Evolutionary conservation across 2,888 invertebrate genomes (phyloP).

Genomic region (Tanytarsus gracilentus): DNA sequence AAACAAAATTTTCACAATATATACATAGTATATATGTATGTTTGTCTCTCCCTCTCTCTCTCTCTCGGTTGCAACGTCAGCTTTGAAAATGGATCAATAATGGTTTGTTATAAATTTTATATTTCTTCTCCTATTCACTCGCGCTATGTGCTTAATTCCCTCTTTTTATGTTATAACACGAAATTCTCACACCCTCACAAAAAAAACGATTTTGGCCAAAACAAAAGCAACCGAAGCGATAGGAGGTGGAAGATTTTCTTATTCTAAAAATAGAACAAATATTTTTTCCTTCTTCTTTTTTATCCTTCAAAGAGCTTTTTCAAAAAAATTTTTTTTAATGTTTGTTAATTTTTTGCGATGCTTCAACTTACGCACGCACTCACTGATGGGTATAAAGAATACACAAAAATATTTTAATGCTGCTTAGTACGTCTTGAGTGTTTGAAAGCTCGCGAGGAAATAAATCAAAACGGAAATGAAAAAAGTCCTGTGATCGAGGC

Average conservation of each 20-base stretch:
- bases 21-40: slow-evolving; percentile 23
- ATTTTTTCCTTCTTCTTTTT: slow-evolving; percentile 2
- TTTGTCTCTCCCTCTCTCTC: neutral
- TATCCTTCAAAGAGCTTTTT: neutral
- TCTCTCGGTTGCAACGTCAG: slow-evolving; percentile 29
- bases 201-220: slow-evolving; percentile 12
- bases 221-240: slow-evolving; percentile 24
- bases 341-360: neutral
- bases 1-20: slow-evolving; percentile 20
- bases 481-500: neutral
- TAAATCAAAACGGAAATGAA: slow-evolving; percentile 16
- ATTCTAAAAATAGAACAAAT: slow-evolving; percentile 12
- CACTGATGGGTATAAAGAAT: neutral
- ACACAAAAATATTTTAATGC: neutral
- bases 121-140: neutral
- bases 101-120: neutral
- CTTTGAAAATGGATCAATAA: slow-evolving; percentile 27
- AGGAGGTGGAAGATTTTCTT: neutral
- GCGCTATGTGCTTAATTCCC: neutral
- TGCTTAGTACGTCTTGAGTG: neutral
- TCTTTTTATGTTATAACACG: neutral
- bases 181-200: neutral
- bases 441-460: neutral
- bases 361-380: neutral
- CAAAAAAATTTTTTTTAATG: neutral